These are phyloP conservation scores for Opisthocomus hoazin DNA, from an alignment of 2,113 vertebrate genomes.

Conservation along the genomic window DNA sequence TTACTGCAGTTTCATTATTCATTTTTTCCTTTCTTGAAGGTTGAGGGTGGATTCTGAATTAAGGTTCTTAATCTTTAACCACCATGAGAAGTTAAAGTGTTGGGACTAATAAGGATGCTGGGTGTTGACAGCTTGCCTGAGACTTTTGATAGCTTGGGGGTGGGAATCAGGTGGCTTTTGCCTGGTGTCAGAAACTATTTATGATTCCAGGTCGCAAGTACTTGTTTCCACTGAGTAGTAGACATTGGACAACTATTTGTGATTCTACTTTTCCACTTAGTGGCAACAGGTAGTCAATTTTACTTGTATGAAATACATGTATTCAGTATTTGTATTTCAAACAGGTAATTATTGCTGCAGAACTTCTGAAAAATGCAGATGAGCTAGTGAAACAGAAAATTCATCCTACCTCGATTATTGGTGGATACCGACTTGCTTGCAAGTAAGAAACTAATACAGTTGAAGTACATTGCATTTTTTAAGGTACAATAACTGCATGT, in stretches of 20 bases:
- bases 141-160: rapidly evolving
- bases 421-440: constrained; percentile 97
- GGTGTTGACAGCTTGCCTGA: neutral
- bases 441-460: constrained; percentile 79
- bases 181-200: neutral
- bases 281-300: neutral
- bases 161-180: neutral
- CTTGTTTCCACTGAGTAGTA: neutral
- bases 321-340: neutral
- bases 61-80: neutral
- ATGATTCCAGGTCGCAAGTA: neutral
- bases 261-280: neutral
- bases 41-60: neutral
- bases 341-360: constrained; percentile 97
- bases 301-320: neutral
- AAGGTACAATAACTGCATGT: neutral
- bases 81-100: neutral
- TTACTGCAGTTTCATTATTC: neutral
- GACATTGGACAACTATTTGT: neutral
- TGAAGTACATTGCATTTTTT: neutral
- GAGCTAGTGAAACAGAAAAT: constrained; percentile 98
- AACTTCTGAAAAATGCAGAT: constrained; percentile 95
- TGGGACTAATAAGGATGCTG: neutral
- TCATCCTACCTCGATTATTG: constrained; percentile 96
- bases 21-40: neutral